Percentiles rank a stretch among this genome's conserved stretches.
Conservation (phyloP, 1,140 invertebrate genomes). For the Hycleus phaleratus region DNA sequence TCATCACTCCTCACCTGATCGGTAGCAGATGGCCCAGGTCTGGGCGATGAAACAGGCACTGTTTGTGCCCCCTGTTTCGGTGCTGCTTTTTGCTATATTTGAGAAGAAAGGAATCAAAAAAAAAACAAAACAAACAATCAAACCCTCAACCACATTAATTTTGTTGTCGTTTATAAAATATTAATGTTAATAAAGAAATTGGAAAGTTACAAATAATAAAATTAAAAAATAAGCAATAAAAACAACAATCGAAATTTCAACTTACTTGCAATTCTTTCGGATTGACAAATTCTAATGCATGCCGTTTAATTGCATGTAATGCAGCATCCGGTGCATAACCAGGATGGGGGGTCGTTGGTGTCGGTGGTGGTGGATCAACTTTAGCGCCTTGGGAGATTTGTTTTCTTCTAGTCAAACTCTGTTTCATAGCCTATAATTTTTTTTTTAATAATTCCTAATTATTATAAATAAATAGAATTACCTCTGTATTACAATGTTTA, state of each 20-base stretch:
- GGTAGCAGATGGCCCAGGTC: conserved; percentile 49
- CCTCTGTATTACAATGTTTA: conserved; percentile 79
- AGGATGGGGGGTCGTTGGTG: conserved; percentile 45
- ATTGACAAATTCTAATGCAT: conserved; percentile 84
- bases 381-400: conserved; percentile 54
- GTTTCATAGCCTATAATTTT: conserved; percentile 50
- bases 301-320: conserved; percentile 88
- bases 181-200: background rate
- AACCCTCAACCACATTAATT: background rate
- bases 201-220: background rate
- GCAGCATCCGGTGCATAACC: conserved; percentile 77
- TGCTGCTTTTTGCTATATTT: conserved; percentile 40
- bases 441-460: background rate
- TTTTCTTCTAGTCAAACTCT: conserved; percentile 53
- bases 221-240: no score
- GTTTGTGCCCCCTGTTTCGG: conserved; percentile 49
- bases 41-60: conserved; percentile 46
- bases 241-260: background rate
- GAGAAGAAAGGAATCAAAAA: no score
- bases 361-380: conserved; percentile 46
- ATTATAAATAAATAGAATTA: conserved; percentile 39
- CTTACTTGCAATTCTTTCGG: conserved; percentile 80
- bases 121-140: conserved; percentile 7
- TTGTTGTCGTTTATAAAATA: background rate
- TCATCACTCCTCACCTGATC: conserved; percentile 49